Evolutionary conservation across 2,113 vertebrate genomes (phyloP).

Genomic region (Epinephelus fuscoguttatus): DNA sequence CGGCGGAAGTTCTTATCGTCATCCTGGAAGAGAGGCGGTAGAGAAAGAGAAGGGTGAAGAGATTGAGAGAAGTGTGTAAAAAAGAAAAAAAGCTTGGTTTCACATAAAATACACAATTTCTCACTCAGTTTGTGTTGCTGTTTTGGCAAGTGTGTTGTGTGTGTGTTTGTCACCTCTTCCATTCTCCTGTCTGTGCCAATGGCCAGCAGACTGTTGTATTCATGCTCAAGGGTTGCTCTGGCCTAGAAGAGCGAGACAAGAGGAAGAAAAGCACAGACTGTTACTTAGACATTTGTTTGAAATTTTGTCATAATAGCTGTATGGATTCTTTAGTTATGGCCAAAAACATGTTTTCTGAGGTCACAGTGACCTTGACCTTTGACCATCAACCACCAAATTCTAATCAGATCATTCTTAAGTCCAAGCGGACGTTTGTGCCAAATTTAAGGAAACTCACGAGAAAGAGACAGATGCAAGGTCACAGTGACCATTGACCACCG

Average conservation of each 20-base stretch:
- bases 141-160: not conserved
- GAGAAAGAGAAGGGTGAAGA: not conserved
- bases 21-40: slow-evolving; percentile 81
- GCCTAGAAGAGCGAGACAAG: slow-evolving; percentile 81
- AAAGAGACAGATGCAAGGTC: too few relatives aligned
- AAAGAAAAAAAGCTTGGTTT: not conserved
- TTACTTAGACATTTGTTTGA: not conserved
- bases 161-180: slow-evolving; percentile 89
- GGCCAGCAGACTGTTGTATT: slow-evolving; percentile 92
- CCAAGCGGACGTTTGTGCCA: too few relatives aligned
- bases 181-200: slow-evolving; percentile 92
- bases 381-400: too few relatives aligned
- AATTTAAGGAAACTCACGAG: too few relatives aligned
- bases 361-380: too few relatives aligned
- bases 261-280: not conserved
- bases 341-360: too few relatives aligned
- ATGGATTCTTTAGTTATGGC: too few relatives aligned
- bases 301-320: too few relatives aligned
- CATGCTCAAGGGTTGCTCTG: slow-evolving; percentile 91
- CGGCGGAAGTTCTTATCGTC: slow-evolving; percentile 97
- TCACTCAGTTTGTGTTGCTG: not conserved
- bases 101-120: not conserved
- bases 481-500: too few relatives aligned
- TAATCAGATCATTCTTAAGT: too few relatives aligned
- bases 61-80: not conserved